Base-by-base conservation (phyloP, 2,797 vertebrate genomes). In the Siniperca obscura region DNA sequence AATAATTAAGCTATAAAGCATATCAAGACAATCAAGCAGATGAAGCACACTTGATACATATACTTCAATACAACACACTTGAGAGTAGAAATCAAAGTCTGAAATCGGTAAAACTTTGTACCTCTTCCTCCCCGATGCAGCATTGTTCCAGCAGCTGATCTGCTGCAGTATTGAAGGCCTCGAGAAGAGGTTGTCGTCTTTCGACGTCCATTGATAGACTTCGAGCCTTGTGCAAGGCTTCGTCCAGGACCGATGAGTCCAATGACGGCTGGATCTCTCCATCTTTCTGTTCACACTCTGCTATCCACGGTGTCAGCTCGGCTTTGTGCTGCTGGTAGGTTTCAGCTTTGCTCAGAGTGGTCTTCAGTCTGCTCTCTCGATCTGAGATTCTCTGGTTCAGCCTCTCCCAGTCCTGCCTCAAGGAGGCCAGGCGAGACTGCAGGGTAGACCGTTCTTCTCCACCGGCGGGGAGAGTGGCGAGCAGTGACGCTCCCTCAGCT, bases 101-200 rank as follows among this genome's bases (percentile, higher is more conserved):
- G 3, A 50, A n/a, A 27, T 30, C 7, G 6, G 30, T 72, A 27
- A 36, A 74, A 66, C 5, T 1, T 9, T 2, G 0, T 30, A 94
- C 92, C 70, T 96, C 97, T 8, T 98, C 97, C 86, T 99, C 98
- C 3, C 98, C 97, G 0, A 93, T 77, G 17, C 97, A 96, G 84
- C 97, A 97, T 13, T 96, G 97, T 4, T 98, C 98, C 4, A 98
- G 96, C 79, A 99, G 94, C 92, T 97, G 94, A 86, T 99, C 98
- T 0, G 98, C 98, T 0, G 98, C 96, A 0, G 94, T 91, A 62
- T 99, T 99, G 72, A 99, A 93, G 90, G 96, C 92, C 89, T 99
- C 98, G 19, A 99, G 92, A 3, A 97, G 91, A 13, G 97, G 96
- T 1, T 96, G 96, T 3, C 96, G 96, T 78, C 97, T 97, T 78